These are phyloP conservation scores for Callipepla squamata DNA, from an alignment of 2,113 vertebrate species.

Conservation along the genomic window DNA sequence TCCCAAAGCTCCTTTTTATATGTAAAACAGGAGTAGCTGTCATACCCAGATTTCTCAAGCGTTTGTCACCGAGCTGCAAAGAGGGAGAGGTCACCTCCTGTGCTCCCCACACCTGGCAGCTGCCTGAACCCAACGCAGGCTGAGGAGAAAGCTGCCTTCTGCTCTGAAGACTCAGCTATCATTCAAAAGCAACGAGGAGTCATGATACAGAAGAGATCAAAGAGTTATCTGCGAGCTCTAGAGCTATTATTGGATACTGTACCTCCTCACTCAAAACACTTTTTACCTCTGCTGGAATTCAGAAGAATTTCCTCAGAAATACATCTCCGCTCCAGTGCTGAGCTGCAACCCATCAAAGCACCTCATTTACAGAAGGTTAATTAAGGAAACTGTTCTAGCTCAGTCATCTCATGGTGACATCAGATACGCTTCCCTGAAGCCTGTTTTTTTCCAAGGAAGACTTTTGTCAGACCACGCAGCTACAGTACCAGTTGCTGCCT, in stretches of 20 bases:
- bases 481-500: neutral
- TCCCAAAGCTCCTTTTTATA: neutral
- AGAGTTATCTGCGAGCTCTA: neutral
- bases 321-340: neutral
- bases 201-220: slow-evolving; percentile 43
- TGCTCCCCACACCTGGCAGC: neutral
- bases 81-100: neutral
- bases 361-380: slow-evolving; percentile 2
- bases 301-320: neutral
- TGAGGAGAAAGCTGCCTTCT: neutral
- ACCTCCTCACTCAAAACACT: neutral
- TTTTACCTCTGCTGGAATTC: slow-evolving; percentile 17
- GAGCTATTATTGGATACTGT: slow-evolving; percentile 28
- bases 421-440: slow-evolving; percentile 29
- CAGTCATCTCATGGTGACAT: neutral
- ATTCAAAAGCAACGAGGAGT: neutral
- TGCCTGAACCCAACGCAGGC: neutral
- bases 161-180: neutral
- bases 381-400: slow-evolving; percentile 9
- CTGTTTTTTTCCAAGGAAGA: slow-evolving; percentile 22
- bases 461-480: neutral
- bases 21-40: neutral
- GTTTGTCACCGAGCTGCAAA: neutral
- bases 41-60: neutral
- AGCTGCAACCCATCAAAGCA: neutral